Base-by-base conservation (phyloP, 2,888 invertebrate genomes). In the Lochmaea crataegi region DNA sequence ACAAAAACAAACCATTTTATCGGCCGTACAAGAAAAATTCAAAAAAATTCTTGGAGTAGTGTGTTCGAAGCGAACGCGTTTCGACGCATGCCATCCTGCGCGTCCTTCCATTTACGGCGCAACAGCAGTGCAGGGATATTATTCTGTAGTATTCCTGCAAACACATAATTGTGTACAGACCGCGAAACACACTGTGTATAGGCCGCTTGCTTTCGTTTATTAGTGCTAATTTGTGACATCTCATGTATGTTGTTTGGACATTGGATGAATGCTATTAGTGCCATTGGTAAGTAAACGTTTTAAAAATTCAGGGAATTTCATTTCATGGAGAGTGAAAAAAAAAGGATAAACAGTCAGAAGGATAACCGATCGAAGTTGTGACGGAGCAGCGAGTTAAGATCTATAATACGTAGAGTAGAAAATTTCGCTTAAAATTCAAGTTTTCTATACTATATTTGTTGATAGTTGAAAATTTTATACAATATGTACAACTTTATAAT, bases 51-150 rank as follows among this genome's bases (percentile, higher is more conserved):
- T 11, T 12, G 45, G 2, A 48, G n/a, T n/a, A 48, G n/a, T n/a
- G n/a, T 48, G 7, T 53, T 18, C 3, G 2, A 53, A 53, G 16
- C 16, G 14, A 45, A 26, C 65, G 66, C 66, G 63, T 51, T 65
- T 74, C 68, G 74, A 82, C 83, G 83, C 83, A 83, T 26, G 83
- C 58, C 75, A 73, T 68, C 82, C 58, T 82, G 83, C 82, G 83
- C 83, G 26, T 76, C 48, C 64, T 32, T 53, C n/a, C 74, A 71
- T 60, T 66, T 74, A 73, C 79, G 79, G 79, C 83, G 83, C 82
- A 82, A 81, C 84, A 83, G 79, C 81, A 84, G 83, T 82, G 82
- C 84, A 82, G 82, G 83, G 82, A 78, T 73, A 81, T 79, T 79
- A 78, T 79, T 78, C 81, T 60, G 68, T 70, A 65, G 65, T 71